Percentiles rank a stretch among this genome's conserved stretches.
Conservation (phyloP, 1,140 invertebrate genomes). For the Eciton burchellii region DNA sequence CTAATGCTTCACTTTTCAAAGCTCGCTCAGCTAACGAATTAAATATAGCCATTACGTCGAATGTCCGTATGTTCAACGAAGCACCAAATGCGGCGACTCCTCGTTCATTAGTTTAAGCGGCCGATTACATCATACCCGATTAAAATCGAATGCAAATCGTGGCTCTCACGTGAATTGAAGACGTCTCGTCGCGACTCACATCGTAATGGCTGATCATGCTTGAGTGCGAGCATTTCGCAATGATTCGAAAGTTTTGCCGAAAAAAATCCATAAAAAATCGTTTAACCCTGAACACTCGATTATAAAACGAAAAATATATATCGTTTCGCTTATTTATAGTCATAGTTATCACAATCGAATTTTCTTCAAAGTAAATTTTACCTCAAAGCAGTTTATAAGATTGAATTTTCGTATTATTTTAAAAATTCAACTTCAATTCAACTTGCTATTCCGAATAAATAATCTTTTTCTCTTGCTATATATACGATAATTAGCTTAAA, state of each 20-base stretch:
- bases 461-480: neutral
- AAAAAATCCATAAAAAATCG: neutral
- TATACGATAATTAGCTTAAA: neutral
- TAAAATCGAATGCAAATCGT: constrained; percentile 63
- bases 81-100: constrained; percentile 39
- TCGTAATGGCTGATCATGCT: neutral
- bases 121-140: constrained; percentile 55
- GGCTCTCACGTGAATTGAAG: constrained; percentile 21
- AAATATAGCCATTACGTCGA: constrained; percentile 58
- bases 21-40: constrained; percentile 15
- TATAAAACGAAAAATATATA: neutral
- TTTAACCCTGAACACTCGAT: neutral
- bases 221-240: neutral
- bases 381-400: neutral
- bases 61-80: constrained; percentile 38
- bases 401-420: neutral
- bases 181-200: neutral
- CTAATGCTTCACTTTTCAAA: constrained; percentile 3
- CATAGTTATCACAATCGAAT: constrained; percentile 1
- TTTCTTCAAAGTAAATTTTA: neutral
- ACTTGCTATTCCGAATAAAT: constrained; percentile 24
- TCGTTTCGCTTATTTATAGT: constrained; percentile 3
- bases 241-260: neutral
- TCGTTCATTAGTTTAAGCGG: constrained; percentile 53
- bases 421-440: neutral